Percentiles rank a stretch among this genome's conserved stretches.
Evolutionary conservation across 2,888 invertebrate genomes (phyloP).

Genomic region (Aradus depressus): DNA sequence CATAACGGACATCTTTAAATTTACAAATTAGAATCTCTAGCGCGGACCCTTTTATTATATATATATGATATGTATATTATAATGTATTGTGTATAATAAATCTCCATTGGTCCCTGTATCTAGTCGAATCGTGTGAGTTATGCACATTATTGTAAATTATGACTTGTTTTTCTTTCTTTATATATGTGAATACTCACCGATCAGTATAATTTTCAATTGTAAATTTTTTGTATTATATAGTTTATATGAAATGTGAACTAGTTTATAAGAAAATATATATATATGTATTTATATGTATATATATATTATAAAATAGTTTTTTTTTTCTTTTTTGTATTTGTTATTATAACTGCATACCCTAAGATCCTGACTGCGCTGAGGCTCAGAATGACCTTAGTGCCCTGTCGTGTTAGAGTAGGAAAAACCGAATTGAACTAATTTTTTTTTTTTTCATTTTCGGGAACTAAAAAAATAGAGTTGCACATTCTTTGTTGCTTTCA

Average conservation of each 20-base stretch:
- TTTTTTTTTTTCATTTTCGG: neutral
- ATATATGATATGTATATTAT: too few species aligned
- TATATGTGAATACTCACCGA: constrained; percentile 34
- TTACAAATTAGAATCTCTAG: constrained; percentile 26
- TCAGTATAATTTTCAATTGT: constrained; percentile 38
- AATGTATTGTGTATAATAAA: constrained; percentile 21
- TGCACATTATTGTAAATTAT: constrained; percentile 18
- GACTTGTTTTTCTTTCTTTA: constrained; percentile 31
- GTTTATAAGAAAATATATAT: too few species aligned
- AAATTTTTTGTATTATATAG: constrained; percentile 53
- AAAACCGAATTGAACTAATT: neutral
- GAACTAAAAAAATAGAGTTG: neutral
- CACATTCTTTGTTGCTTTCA: too few species aligned
- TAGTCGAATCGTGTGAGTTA: constrained; percentile 23
- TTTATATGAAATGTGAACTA: constrained; percentile 46
- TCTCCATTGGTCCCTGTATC: constrained; percentile 24
- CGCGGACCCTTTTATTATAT: too few species aligned
- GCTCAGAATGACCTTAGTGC: too few species aligned
- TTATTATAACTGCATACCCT: too few species aligned
- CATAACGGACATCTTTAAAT: constrained; percentile 16
- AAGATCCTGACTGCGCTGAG: too few species aligned
- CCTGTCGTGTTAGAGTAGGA: too few species aligned
- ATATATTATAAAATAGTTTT: constrained; percentile 37
- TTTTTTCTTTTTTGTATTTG: constrained; percentile 37
- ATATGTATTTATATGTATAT: too few species aligned